Percentiles rank a stretch among this genome's conserved stretches.
These are phyloP conservation scores for Corythaixoides concolor DNA, from an alignment of 2,113 vertebrate species.

Conservation along the genomic window DNA sequence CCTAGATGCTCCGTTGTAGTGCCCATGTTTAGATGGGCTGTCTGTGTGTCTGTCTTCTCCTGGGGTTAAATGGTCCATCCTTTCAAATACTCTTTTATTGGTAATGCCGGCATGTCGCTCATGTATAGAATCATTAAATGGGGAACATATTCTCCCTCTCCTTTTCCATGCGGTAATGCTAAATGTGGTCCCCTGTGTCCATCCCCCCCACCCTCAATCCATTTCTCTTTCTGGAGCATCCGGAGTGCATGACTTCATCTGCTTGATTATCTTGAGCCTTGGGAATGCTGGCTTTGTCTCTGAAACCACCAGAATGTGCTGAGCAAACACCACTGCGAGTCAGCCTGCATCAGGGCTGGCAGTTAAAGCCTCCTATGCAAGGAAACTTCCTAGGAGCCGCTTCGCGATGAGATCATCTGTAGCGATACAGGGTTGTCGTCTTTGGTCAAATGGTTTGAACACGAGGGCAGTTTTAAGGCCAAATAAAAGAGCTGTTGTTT, in stretches of 20 bases:
- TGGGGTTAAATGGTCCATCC: background rate
- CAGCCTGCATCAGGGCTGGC: background rate
- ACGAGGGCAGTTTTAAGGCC: background rate
- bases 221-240: background rate
- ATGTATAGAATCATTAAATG: background rate
- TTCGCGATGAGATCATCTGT: background rate
- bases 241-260: conserved; percentile 42
- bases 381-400: background rate
- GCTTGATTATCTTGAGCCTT: background rate
- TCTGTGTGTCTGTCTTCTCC: background rate
- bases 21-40: background rate
- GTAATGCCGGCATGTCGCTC: background rate
- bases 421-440: background rate
- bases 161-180: background rate
- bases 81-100: background rate
- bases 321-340: background rate
- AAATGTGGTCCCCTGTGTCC: background rate
- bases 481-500: conserved; percentile 43
- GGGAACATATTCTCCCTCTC: background rate
- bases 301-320: conserved; percentile 21
- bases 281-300: conserved; percentile 41
- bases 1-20: background rate
- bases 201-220: background rate
- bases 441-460: conserved; percentile 1
- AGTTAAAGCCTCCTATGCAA: background rate